A percentile compares a stretch with the other conserved stretches of the same genome.
These are phyloP conservation scores for Pygmarrhopalites habei DNA, from an alignment of 1,140 invertebrate species.

Conservation along the genomic window DNA sequence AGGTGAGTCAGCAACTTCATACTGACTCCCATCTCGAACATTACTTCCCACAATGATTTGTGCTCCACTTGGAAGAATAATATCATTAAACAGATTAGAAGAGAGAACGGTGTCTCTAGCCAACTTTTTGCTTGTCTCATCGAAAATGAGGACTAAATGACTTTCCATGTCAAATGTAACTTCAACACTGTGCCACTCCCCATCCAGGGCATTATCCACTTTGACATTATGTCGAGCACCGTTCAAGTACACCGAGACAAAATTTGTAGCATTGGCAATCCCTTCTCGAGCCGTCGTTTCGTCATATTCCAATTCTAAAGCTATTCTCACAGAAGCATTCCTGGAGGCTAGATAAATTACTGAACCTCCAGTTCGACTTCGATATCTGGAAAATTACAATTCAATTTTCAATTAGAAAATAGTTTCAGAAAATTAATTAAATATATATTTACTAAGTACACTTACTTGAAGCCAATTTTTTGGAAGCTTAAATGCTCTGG, in stretches of 20 bases:
- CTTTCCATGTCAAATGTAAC: constrained; percentile 27
- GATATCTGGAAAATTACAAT: constrained; percentile 14
- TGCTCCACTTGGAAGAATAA: background rate
- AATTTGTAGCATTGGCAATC: background rate
- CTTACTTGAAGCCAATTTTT: constrained; percentile 25
- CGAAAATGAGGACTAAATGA: background rate
- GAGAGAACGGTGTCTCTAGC: background rate
- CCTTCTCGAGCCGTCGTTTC: background rate
- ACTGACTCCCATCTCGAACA: constrained; percentile 7
- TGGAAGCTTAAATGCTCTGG: constrained; percentile 22
- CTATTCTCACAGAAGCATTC: background rate
- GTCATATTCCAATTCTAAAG: constrained; percentile 15
- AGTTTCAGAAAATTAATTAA: constrained; percentile 4
- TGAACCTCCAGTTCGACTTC: constrained; percentile 30
- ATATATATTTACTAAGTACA: background rate
- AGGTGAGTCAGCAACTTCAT: background rate
- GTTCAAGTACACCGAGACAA: constrained; percentile 23
- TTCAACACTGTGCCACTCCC: constrained; percentile 41
- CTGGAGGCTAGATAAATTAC: constrained; percentile 13
- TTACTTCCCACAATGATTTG: constrained; percentile 30
- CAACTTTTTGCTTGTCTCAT: background rate
- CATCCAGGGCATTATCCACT: constrained; percentile 38
- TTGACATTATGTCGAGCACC: background rate
- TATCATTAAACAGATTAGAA: background rate
- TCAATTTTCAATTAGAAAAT: too few species aligned